These are phyloP conservation scores for Synaphobranchus kaupii DNA, from an alignment of 2,797 vertebrate genomes.

Conservation along the genomic window DNA sequence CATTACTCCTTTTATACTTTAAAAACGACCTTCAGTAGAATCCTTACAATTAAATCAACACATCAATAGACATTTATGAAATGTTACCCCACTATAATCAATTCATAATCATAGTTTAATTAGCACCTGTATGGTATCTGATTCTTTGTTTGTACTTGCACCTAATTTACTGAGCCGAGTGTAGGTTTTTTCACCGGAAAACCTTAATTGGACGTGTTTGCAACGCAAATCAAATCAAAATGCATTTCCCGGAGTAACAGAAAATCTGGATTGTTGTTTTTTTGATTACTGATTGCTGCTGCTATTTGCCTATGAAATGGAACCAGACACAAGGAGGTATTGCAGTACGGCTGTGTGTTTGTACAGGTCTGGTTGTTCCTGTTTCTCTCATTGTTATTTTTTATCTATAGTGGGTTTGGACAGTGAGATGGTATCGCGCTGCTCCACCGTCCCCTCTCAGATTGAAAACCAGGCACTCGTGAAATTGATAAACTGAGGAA, in stretches of 20 bases:
- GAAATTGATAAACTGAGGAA: constrained; percentile 11
- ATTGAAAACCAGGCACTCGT: constrained; percentile 14
- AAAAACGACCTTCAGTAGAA: too few relatives aligned
- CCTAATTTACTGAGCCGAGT: too few relatives aligned
- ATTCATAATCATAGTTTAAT: background rate
- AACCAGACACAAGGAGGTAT: background rate
- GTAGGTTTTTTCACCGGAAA: background rate
- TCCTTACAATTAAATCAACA: too few relatives aligned
- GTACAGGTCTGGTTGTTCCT: background rate
- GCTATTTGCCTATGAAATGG: background rate
- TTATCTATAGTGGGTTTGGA: background rate
- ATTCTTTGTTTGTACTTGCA: too few relatives aligned
- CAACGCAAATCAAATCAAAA: background rate
- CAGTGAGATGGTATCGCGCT: constrained; percentile 8
- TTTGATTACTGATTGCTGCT: background rate
- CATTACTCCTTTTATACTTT: too few relatives aligned
- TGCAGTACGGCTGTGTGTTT: background rate
- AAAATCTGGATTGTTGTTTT: background rate
- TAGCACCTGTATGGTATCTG: background rate
- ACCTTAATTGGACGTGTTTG: background rate
- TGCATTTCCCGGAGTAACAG: background rate
- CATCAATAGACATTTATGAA: too few relatives aligned
- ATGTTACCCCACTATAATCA: too few relatives aligned
- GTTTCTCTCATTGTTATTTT: background rate
- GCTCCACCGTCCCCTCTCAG: background rate